Evolutionary conservation across 2,797 vertebrate genomes (phyloP).

Genomic region (Sus cebifrons): DNA sequence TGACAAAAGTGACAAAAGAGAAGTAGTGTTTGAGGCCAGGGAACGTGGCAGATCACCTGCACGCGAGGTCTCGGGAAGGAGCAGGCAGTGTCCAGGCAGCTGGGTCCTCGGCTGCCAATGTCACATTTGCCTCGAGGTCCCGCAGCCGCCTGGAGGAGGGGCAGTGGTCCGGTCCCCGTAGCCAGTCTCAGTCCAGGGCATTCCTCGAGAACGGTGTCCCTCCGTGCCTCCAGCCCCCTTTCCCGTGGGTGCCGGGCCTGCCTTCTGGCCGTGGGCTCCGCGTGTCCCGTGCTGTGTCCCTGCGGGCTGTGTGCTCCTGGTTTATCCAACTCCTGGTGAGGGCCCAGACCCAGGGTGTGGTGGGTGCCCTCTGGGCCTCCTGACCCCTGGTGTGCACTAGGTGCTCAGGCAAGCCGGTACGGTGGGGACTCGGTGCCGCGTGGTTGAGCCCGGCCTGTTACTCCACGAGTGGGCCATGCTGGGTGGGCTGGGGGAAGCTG

Average conservation of each 20-base stretch:
- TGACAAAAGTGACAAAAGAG: not conserved
- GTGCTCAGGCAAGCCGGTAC: rapidly evolving
- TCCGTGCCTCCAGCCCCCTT: not conserved
- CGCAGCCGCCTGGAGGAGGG: not conserved
- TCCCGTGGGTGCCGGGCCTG: not conserved
- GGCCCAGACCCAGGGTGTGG: no score
- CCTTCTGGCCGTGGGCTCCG: not conserved
- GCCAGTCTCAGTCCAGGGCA: not conserved
- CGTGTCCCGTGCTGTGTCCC: not conserved
- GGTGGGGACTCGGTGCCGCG: rapidly evolving
- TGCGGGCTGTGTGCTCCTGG: no score
- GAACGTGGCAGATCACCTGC: rapidly evolving
- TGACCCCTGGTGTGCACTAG: not conserved
- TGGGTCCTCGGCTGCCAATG: rapidly evolving
- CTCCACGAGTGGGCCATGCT: not conserved
- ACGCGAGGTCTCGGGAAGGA: rapidly evolving
- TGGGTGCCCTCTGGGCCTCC: not conserved
- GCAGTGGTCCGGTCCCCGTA: rapidly evolving
- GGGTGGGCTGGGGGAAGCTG: rapidly evolving
- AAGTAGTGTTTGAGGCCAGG: rapidly evolving
- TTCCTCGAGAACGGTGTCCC: rapidly evolving
- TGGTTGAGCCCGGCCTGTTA: rapidly evolving
- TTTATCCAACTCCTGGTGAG: no score
- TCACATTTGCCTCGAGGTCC: not conserved
- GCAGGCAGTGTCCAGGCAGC: not conserved